Evolutionary conservation across 2,113 vertebrate species (phyloP), one percentile per base, ranked within the genome.

Genomic region (Vulpes lagopus): DNA sequence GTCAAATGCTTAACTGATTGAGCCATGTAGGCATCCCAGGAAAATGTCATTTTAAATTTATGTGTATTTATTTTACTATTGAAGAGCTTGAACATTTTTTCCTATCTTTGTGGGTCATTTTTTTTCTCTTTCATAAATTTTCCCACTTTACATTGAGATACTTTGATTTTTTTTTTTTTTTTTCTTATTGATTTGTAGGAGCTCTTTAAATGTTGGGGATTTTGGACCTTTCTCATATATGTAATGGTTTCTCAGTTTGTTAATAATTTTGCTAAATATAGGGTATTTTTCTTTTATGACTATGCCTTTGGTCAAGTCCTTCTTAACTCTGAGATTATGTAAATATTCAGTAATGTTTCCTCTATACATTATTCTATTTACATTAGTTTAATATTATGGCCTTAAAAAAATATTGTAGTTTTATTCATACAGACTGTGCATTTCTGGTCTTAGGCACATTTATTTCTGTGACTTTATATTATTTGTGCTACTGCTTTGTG

Each of bases 181-280:
- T 94, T 76, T 57, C 51, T 82, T 83, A 49, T 14, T 95, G 55
- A 79, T 91, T 91, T 88, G 1, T 82, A 87, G 55, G 12, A 64
- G 11, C 79, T 90, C 65, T 92, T 81, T 92, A 22, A 4, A 15
- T 81, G n/a, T 86, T 89, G 76, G 79, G 17, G 38, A 55, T 78
- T 83, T 93, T 84, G 79, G 38, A 19, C 76, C n/a, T 69, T 96
- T 93, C 35, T 80, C 11, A 9, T 35, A 0, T 87, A 69, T 53
- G 11, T 87, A 69, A 15, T 84, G 35, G 30, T 91, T 96, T 94
- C 65, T 96, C 83, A 59, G 20, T 93, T 92, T 95, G 71, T 89
- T 93, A 55, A 73, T 86, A 93, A 84, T 87, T 89, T 20, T 71
- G 14, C 30, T 87, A 55, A 92, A 81, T 59, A 25, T 60, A 73